Conservation (phyloP, 1,140 invertebrate species). For the Drosophila sproati region DNA sequence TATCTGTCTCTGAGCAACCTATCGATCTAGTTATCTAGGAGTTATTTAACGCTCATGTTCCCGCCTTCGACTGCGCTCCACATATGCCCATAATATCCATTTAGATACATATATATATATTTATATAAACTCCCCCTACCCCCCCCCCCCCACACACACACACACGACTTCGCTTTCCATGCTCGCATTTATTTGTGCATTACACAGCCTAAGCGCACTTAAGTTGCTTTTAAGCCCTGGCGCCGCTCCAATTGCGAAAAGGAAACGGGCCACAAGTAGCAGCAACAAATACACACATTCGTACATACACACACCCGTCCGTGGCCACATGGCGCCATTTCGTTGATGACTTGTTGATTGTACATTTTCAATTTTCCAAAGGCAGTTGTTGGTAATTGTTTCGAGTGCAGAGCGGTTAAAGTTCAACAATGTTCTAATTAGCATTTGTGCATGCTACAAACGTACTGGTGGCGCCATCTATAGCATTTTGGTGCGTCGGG, state of each 20-base stretch:
- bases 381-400: background rate
- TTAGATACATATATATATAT: constrained; percentile 67
- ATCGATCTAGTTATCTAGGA: constrained; percentile 75
- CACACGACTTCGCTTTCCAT: constrained; percentile 2
- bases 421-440: constrained; percentile 19
- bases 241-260: constrained; percentile 80
- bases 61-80: constrained; percentile 17
- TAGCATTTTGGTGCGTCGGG: background rate
- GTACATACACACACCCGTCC: constrained; percentile 24
- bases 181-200: constrained; percentile 74
- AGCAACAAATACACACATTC: constrained; percentile 27
- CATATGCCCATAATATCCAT: constrained; percentile 77
- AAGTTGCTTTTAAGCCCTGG: constrained; percentile 76
- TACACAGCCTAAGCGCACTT: constrained; percentile 75
- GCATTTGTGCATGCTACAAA: background rate
- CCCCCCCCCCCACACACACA: constrained; percentile 7
- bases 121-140: constrained; percentile 43
- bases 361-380: constrained; percentile 35
- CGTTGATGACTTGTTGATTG: constrained; percentile 38
- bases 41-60: constrained; percentile 48
- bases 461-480: constrained; percentile 40
- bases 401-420: constrained; percentile 16
- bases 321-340: constrained; percentile 58
- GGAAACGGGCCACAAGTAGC: constrained; percentile 23
- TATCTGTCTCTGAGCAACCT: constrained; percentile 54